Base-by-base conservation (phyloP, 2,113 vertebrate species). In the Gopherus evgoodei region DNA sequence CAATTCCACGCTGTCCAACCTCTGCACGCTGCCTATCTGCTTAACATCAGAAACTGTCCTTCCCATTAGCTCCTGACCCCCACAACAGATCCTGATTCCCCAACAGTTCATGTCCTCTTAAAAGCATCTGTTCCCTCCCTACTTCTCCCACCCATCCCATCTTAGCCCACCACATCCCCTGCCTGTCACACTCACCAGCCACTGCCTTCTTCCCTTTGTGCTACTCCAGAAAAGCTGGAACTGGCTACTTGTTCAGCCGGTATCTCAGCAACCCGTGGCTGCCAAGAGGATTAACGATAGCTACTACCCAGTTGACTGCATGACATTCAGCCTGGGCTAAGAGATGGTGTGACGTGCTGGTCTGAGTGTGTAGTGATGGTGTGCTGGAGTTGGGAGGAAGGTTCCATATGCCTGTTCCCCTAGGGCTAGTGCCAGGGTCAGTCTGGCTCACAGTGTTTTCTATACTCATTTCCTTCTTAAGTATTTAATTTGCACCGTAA, bases 351-450 rank as follows among this genome's bases (percentile, higher is more conserved):
- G 79, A 29, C 16, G 13, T 14, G 13, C 31, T 6, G 29, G 59
- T 16, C 59, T 62, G 13, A 62, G 31, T 16, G 59, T 35, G 29
- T 62, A 35, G 29, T 62, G 13, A 90, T 50, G 65, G 17, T 85
- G 44, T 47, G n/a, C 94, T 54, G 91, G 86, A 59, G 83, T 80
- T 75, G 82, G 57, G 87, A 83, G 91, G 93, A 94, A 94, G 90
- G 27, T 24, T 81, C 38, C 75, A 31, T 31, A 13, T 59, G 82
- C n/a, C 85, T 29, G 5, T 59, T 31, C 13, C 27, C 29, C 6
- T 62, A 14, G 29, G 29, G 59, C 11, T 6, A 14, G 29, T 62
- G 29, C 29, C 29, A 62, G 29, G 29, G 13, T 14, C 59, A 31
- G 7, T 62, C 59, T 16, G 29, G 59, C 13, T 16, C 13, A 11